Percentiles rank a stretch among this genome's conserved stretches.
phyloP scores from a whole-genome alignment of 2,113 vertebrate genomes.

The Pluvianellus socialis region DNA sequence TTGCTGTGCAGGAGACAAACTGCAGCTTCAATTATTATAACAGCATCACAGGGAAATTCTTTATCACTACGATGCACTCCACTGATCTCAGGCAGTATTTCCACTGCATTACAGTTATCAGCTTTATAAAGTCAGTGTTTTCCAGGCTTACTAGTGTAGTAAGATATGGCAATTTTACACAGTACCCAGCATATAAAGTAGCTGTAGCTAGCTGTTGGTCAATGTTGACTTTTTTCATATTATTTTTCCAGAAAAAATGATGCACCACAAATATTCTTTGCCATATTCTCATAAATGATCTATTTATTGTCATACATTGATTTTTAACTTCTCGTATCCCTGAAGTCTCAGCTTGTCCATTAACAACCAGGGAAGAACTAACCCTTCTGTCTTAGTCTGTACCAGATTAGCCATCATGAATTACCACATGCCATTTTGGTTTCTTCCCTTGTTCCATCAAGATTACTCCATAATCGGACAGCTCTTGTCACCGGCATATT shows the following conservation, averaged over 20 bases:
- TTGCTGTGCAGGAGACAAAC: background rate
- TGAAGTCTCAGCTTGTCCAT: background rate
- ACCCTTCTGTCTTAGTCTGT: background rate
- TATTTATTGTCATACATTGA: background rate
- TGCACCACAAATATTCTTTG: background rate
- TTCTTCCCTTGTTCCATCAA: background rate
- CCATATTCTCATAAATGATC: background rate
- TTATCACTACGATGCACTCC: background rate
- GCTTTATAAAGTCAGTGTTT: constrained; percentile 9
- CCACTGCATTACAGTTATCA: background rate
- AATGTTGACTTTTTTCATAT: background rate
- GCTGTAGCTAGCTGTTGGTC: background rate
- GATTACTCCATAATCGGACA: background rate
- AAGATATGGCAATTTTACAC: background rate
- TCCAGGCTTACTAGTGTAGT: background rate
- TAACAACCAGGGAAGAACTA: background rate
- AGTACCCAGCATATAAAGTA: background rate
- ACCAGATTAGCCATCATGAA: background rate
- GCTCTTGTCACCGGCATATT: background rate
- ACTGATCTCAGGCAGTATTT: background rate
- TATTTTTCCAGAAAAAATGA: background rate
- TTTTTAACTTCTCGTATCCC: background rate
- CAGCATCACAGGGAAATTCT: background rate
- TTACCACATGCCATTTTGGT: background rate
- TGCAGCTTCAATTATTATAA: background rate